phyloP scores from a whole-genome alignment of 2,797 vertebrate genomes.

The Melanotaenia maccullochi region DNA sequence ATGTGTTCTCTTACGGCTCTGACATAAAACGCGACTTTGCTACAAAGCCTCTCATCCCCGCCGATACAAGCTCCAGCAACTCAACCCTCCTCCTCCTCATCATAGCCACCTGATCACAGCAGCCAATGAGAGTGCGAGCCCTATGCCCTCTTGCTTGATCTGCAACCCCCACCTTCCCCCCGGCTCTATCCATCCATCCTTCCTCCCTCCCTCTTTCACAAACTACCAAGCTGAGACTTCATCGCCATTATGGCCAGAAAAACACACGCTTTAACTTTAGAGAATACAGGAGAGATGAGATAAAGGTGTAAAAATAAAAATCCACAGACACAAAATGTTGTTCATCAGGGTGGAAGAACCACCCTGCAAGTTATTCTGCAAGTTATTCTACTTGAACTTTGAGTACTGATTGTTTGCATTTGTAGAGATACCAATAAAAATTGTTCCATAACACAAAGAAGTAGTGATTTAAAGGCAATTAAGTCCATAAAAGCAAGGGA shows the following conservation, averaged over 20 bases:
- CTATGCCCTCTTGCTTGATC: constrained; percentile 55
- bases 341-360: not conserved
- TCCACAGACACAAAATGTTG: not conserved
- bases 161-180: constrained; percentile 18
- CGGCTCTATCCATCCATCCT: constrained; percentile 23
- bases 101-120: constrained; percentile 36
- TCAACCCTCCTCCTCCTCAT: constrained; percentile 22
- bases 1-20: constrained; percentile 70
- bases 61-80: constrained; percentile 35
- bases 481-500: not conserved
- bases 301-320: not conserved
- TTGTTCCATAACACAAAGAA: not conserved
- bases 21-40: constrained; percentile 75
- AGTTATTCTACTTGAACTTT: not conserved
- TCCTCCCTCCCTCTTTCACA: constrained; percentile 11
- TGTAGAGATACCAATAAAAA: not conserved
- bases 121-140: constrained; percentile 61
- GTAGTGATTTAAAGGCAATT: constrained; percentile 6
- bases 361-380: not conserved
- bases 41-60: constrained; percentile 58
- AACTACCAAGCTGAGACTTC: constrained; percentile 41
- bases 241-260: constrained; percentile 28
- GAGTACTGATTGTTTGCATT: not conserved
- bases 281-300: not conserved
- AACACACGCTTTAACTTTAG: constrained; percentile 37